Base-by-base conservation (phyloP, 2,797 vertebrate genomes). In the Leucoraja ocellata region DNA sequence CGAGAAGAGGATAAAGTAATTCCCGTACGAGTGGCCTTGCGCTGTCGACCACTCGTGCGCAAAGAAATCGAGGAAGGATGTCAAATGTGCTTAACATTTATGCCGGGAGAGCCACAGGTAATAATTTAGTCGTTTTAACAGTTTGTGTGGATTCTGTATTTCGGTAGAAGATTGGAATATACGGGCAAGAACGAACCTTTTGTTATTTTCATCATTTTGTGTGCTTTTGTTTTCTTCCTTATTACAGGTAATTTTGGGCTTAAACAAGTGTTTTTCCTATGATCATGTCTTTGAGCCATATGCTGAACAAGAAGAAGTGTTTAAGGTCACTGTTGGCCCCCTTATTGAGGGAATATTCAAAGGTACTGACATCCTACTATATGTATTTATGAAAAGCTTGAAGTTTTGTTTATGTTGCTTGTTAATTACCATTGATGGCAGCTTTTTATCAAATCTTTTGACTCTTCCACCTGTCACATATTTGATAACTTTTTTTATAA, bases 241-340 rank as follows among this genome's bases (percentile, higher is more conserved):
- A 6, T 8, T 65, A 6, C 93, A 99, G 99, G 97, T 99, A 65
- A 96, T 99, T 54, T 97, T 99, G 39, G 98, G 98, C 1, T 97
- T 95, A 1, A 97, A 99, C 71, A 99, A 99, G 93, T 96, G 97
- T 0, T 99, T 99, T 95, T 99, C 98, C 0, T 99, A 98, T 0
- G 99, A 99, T 93, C 99, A 97, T 93, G 98, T 99, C 23, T 99
- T 99, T 93, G 98, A 99, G 94, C 97, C 98, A 0, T 96, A 96
- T 16, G 95, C 97, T 0, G 98, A 99, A 94, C 99, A 99, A 95
- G 98, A 99, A 93, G 99, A 99, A 93, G 98, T 99, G 13, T 99
- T 98, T 95, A 97, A 80, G 93, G 95, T 96, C 0, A 96, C 98
- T 0, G 97, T 99, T 4, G 96, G 96, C 0, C 97, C 98, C 0